Evolutionary conservation across 2,888 invertebrate genomes (phyloP).

Genomic region (Cephus nigrinus): DNA sequence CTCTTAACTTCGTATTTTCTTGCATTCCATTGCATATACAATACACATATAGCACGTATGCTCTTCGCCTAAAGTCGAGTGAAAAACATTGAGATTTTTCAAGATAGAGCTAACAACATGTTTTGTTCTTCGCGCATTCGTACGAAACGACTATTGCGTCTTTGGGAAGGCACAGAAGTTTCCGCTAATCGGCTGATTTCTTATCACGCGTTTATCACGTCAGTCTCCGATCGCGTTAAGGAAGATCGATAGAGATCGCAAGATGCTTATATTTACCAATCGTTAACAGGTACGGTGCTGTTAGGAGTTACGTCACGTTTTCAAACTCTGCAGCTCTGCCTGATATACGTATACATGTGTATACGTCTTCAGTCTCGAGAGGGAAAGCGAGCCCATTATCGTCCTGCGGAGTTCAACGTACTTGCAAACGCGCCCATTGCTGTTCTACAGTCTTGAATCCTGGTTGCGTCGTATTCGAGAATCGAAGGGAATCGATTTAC

Average conservation of each 20-base stretch:
- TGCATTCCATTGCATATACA: background rate
- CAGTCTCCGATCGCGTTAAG: background rate
- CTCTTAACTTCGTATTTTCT: background rate
- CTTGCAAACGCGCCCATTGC: background rate
- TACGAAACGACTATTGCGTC: background rate
- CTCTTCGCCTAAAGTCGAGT: background rate
- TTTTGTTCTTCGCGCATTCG: background rate
- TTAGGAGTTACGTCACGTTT: background rate
- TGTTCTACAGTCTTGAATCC: background rate
- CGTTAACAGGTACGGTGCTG: background rate
- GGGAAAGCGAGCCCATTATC: conserved; percentile 5
- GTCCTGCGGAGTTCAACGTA: background rate
- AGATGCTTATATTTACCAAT: background rate
- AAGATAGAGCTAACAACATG: background rate
- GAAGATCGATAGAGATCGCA: background rate
- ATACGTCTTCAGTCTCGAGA: background rate
- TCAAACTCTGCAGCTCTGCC: background rate
- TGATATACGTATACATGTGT: background rate
- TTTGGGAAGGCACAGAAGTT: background rate
- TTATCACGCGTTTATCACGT: background rate
- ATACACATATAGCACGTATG: background rate
- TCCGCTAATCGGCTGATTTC: background rate
- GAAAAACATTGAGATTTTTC: background rate
- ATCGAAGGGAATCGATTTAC: background rate
- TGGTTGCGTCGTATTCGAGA: background rate